A percentile compares a stretch with the other conserved stretches of the same genome.
phyloP scores from a whole-genome alignment of 1,140 invertebrate genomes.

The Zaprionus lachaisei region DNA sequence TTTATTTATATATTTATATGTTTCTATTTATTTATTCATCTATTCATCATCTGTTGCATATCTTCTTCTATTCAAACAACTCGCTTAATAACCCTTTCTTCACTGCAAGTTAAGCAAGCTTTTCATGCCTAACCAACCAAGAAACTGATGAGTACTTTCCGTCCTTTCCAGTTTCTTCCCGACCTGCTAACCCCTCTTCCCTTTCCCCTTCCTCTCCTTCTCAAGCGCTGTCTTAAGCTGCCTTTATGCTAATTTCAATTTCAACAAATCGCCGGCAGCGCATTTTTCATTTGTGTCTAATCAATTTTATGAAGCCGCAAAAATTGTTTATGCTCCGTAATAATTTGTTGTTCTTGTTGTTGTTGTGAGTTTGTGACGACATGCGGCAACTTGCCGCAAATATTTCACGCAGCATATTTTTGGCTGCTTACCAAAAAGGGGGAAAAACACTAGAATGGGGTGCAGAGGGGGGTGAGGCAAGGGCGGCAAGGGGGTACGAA shows the following conservation, averaged over 20 bases:
- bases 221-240: not conserved
- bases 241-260: conserved; percentile 16
- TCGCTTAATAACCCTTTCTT: not conserved
- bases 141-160: not conserved
- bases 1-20: not conserved
- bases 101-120: not conserved
- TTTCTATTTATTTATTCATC: not conserved
- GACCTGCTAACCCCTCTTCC: not conserved
- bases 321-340: conserved; percentile 54
- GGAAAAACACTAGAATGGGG: not conserved
- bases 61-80: too few relatives aligned
- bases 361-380: not conserved
- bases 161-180: not conserved
- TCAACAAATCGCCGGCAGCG: conserved; percentile 20
- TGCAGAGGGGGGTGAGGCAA: not conserved
- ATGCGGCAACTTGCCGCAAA: conserved; percentile 59
- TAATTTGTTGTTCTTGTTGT: not conserved
- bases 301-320: conserved; percentile 62
- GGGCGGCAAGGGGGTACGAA: not conserved
- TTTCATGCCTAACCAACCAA: not conserved
- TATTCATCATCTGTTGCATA: not conserved
- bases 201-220: too few relatives aligned
- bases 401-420: conserved; percentile 60
- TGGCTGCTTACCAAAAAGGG: conserved; percentile 10
- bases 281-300: conserved; percentile 54